Evolutionary conservation across 2,888 invertebrate species (phyloP), one percentile per base, ranked within the genome.

Genomic region (Ectropis crepuscularia): DNA sequence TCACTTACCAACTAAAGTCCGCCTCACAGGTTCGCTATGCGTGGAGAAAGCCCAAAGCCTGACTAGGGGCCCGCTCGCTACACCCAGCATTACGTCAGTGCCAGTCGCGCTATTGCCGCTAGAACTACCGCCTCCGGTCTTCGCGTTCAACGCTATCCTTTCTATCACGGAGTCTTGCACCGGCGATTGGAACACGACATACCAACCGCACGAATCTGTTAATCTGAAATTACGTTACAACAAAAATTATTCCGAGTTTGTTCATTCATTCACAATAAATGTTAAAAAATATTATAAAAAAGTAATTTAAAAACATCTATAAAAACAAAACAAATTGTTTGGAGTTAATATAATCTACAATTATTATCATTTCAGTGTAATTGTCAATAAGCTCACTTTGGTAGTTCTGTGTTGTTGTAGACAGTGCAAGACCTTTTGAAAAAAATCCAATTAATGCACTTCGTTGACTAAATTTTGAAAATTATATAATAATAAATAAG

Each of bases 171-270:
- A 95, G 76, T 98, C 98, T 80, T 99, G 97, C 69, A 97, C 96
- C 0, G 98, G 97, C 69, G 98, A 98, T 60, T 97, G 98, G 90
- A 99, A 99, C 8, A 97, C 96, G 77, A 97, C 95, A 81, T 98
- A 98, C 99, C 99, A 99, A 6, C 99, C 99, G 73, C 97, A 97
- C 0, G 98, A 98, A 87, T 99, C 99, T 88, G 98, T 99, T 80
- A 99, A 95, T 81, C 99, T 93, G 78, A 6, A 77, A 72, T 54
- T 36, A 6, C 6, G 10, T n/a, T 5, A 0, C 16, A 28, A 28
- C 16, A 28, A 28, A 28, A 2, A 2, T 28, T 2, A 28, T 28
- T 28, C 4, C 1, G 4, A 28, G 16, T 28, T 28, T 28, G 16
- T 28, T 28, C 16, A 28, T 28, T 28, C 16, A 28, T 28, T 28